Evolutionary conservation across 2,113 vertebrate species (phyloP), one percentile per base, ranked within the genome.

Genomic region (Climacteris rufus): DNA sequence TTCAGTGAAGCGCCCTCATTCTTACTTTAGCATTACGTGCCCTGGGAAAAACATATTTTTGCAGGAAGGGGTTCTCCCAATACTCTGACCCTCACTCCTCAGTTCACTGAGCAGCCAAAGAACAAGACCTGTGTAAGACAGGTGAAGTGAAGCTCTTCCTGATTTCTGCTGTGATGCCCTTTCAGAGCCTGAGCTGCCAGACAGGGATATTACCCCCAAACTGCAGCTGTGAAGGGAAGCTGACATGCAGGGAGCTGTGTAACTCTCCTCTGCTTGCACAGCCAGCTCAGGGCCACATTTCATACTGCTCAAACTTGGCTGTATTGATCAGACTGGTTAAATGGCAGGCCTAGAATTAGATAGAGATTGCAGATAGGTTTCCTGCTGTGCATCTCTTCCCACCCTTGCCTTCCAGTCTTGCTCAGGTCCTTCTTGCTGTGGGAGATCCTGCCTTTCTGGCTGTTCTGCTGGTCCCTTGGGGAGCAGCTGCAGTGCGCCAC

Each of bases 401-500:
- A 42, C 18, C 61, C 22, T 77, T 15, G 23, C 87, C 44, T 91
- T 77, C 63, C 68, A 45, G 80, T 80, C 71, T 70, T 10, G 0
- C 78, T 66, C 70, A 94, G 85, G 90, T 82, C 94, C 82, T 85
- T 45, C 92, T 91, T 87, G 88, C 94, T 69, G 83, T 74, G 92
- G 95, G 90, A 93, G 86, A 90, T 90, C 71, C 91, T 94, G 76
- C 74, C 86, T 92, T 72, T 57, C 53, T 95, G 27, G 50, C 95
- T 85, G 79, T 57, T 93, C 88, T 83, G n/a, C 39, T 81, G 94
- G 86, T 94, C 94, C 72, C 96, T 95, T 92, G 95, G 95, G 95
- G 92, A 96, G 95, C 94, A 93, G 93, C 96, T 95, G 96, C 96
- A 97, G 89, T 96, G 95, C 94, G 60, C 94, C 95, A 94, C 80